A percentile compares a stretch with the other conserved stretches of the same genome.
Conservation (phyloP, 2,888 invertebrate genomes). For the Agrotis segetum region DNA sequence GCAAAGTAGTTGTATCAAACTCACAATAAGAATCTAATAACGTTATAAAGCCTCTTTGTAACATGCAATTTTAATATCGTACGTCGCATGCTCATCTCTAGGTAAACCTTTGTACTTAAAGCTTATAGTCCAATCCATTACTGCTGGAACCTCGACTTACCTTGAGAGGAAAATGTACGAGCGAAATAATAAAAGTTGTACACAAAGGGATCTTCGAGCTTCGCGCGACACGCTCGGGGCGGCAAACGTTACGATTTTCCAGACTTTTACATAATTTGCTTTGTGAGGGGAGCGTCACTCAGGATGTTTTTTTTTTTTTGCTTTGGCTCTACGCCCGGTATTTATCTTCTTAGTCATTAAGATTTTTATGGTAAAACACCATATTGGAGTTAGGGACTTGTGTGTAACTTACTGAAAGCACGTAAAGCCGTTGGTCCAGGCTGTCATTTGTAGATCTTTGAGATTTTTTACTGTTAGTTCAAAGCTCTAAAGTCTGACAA, state of each 20-base stretch:
- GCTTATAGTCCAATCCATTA: slow-evolving; percentile 1
- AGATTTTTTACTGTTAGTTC: no score
- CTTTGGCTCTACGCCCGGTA: neutral
- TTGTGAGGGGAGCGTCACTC: neutral
- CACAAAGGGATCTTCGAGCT: neutral
- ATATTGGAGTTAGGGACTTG: neutral
- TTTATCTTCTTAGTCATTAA: slow-evolving; percentile 1
- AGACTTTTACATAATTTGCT: slow-evolving; percentile 10
- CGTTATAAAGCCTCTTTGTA: neutral
- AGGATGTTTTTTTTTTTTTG: neutral
- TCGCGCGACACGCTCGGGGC: neutral
- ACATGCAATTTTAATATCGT: neutral
- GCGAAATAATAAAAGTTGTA: slow-evolving; percentile 1
- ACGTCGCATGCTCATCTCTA: neutral
- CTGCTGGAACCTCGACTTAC: neutral
- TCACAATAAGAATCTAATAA: neutral
- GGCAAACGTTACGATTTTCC: neutral
- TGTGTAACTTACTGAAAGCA: neutral
- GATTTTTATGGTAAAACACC: neutral
- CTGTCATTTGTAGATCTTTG: no score
- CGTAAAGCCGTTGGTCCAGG: no score
- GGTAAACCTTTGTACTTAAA: neutral
- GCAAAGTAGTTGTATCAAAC: neutral
- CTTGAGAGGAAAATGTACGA: slow-evolving; percentile 1
- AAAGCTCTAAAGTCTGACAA: no score